These are phyloP conservation scores for Brachyhypopomus occidentalis DNA, from an alignment of 2,113 vertebrate species.

Conservation along the genomic window DNA sequence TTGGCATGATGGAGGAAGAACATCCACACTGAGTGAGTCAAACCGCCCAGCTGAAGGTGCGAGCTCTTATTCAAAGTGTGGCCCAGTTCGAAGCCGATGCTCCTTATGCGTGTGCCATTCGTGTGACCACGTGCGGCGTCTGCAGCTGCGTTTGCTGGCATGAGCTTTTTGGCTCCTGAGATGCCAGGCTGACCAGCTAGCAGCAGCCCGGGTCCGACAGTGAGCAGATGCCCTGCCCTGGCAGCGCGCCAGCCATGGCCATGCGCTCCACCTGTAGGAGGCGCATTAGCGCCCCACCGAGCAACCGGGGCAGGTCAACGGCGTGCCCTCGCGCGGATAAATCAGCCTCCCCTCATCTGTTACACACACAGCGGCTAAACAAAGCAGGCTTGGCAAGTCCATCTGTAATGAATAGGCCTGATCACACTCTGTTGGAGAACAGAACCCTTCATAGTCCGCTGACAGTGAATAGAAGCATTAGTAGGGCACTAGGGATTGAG, in stretches of 20 bases:
- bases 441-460: too few relatives aligned
- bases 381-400: too few relatives aligned
- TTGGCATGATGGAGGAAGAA: constrained; percentile 22
- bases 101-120: neutral
- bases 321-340: neutral
- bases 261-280: constrained; percentile 37
- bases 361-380: too few relatives aligned
- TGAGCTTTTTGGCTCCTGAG: neutral
- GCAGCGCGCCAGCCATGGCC: neutral
- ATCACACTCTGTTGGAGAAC: too few relatives aligned
- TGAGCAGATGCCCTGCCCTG: constrained; percentile 33
- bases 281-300: constrained; percentile 30
- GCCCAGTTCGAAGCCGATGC: neutral
- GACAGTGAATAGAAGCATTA: too few relatives aligned
- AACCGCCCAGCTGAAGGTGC: neutral
- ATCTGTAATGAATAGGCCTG: too few relatives aligned
- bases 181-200: neutral
- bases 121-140: neutral
- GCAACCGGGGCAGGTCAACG: neutral
- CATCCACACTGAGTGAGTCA: neutral
- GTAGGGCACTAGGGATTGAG: too few relatives aligned
- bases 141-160: neutral
- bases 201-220: constrained; percentile 5
- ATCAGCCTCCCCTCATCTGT: too few relatives aligned
- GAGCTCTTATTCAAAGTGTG: constrained; percentile 1